A percentile compares a stretch with the other conserved stretches of the same genome.
Evolutionary conservation across 2,113 vertebrate genomes (phyloP).

Genomic region (Cavia aperea): DNA sequence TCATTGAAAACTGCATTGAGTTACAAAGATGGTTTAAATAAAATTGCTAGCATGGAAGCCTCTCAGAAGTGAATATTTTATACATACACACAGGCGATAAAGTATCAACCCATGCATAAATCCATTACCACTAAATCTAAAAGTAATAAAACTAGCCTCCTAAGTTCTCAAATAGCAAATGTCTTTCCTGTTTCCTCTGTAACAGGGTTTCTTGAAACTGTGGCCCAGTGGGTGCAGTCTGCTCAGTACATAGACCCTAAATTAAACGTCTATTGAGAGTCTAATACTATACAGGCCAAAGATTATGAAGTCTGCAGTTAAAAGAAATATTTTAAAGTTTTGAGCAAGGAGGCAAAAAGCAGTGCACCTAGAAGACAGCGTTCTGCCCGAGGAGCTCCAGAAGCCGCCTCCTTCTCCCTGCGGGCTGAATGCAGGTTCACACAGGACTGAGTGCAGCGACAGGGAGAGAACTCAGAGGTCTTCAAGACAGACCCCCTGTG

Average conservation of each 20-base stretch:
- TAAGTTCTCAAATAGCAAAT: background rate
- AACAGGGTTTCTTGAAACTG: slow-evolving; percentile 10
- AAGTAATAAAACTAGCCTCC: slow-evolving; percentile 17
- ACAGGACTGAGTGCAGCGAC: too few relatives aligned
- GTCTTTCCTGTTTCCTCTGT: slow-evolving; percentile 22
- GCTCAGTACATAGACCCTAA: background rate
- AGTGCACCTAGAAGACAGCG: background rate
- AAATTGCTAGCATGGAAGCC: slow-evolving; percentile 15
- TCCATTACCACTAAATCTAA: slow-evolving; percentile 29
- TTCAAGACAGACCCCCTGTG: fast-evolving
- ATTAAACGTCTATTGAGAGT: background rate
- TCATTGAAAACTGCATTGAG: background rate
- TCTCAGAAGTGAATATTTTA: slow-evolving; percentile 14
- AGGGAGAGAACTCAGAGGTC: background rate
- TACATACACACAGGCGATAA: background rate
- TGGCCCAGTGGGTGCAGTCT: background rate
- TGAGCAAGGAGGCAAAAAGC: background rate
- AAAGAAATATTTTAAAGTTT: slow-evolving; percentile 23
- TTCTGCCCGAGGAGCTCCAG: background rate
- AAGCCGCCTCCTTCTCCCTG: background rate
- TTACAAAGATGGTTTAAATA: background rate
- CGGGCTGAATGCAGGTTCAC: background rate
- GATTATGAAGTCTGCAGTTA: background rate
- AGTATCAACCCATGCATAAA: background rate
- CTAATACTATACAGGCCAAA: background rate